phyloP scores from a whole-genome alignment of 2,797 vertebrate genomes.

The Cheracebus regulus region DNA sequence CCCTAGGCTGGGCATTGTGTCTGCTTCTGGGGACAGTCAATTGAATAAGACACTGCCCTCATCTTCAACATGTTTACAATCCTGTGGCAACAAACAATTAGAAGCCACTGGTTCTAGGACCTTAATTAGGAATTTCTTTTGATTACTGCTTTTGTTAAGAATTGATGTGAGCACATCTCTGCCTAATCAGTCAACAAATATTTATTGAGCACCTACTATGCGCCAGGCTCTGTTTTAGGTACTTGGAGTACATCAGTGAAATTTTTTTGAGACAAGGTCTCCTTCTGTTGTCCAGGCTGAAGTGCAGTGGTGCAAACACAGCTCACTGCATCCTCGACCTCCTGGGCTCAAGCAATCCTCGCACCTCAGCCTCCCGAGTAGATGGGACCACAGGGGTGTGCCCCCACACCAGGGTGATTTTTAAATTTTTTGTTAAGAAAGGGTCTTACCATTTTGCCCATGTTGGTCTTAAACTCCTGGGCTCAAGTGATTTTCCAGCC shows the following conservation, averaged over 20 bases:
- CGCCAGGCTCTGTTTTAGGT: background rate
- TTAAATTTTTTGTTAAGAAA: background rate
- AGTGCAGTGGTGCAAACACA: background rate
- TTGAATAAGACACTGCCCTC: background rate
- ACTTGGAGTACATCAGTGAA: background rate
- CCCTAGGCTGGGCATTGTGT: background rate
- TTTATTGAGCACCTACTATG: background rate
- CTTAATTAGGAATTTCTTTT: background rate
- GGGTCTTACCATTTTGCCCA: background rate
- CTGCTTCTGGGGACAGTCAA: background rate
- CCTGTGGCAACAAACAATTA: background rate
- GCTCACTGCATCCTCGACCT: background rate
- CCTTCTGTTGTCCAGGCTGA: background rate
- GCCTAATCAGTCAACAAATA: background rate
- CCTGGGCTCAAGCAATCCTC: background rate
- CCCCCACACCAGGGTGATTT: background rate
- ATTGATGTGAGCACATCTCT: background rate
- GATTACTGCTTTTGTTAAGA: background rate
- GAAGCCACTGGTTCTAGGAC: background rate
- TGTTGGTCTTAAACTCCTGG: background rate
- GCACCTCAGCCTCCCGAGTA: background rate
- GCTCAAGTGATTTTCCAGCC: background rate
- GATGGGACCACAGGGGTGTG: background rate
- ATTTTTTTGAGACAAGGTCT: background rate
- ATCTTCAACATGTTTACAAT: background rate